Conservation (phyloP, 2,888 invertebrate genomes). For the Adineta ricciae region DNA sequence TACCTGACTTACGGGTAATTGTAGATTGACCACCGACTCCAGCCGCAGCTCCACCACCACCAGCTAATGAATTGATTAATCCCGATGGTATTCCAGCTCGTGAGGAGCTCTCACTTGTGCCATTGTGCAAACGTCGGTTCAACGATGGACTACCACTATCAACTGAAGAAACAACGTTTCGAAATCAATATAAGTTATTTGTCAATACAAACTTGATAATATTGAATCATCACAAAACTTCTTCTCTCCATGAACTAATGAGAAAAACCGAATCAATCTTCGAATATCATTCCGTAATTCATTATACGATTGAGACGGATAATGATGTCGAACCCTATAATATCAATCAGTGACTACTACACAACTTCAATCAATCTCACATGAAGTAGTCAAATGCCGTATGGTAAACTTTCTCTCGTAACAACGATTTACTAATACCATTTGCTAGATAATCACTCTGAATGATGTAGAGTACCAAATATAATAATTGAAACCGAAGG, state of each 20-base stretch:
- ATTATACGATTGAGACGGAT: conserved; percentile 69
- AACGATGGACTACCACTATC: too few species aligned
- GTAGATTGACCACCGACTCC: neutral
- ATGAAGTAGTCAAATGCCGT: conserved; percentile 81
- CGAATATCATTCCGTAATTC: conserved; percentile 77
- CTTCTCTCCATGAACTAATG: conserved; percentile 66
- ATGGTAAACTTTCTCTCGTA: conserved; percentile 86
- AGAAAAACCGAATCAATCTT: conserved; percentile 83
- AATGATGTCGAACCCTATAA: conserved; percentile 49
- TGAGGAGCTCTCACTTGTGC: neutral
- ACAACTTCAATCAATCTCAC: conserved; percentile 34
- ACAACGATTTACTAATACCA: conserved; percentile 67
- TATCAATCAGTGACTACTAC: neutral
- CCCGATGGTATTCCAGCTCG: neutral
- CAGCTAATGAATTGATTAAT: conserved; percentile 1
- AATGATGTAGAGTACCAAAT: conserved; percentile 75
- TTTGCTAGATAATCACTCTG: conserved; percentile 72
- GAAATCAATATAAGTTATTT: neutral
- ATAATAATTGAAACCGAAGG: conserved; percentile 63
- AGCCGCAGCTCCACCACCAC: neutral
- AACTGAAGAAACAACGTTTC: neutral
- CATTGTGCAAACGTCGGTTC: neutral
- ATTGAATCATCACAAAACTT: neutral
- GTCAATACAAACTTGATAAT: neutral
- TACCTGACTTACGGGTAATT: neutral